Evolutionary conservation across 2,113 vertebrate genomes (phyloP).

Genomic region (Ctenodactylus gundi): DNA sequence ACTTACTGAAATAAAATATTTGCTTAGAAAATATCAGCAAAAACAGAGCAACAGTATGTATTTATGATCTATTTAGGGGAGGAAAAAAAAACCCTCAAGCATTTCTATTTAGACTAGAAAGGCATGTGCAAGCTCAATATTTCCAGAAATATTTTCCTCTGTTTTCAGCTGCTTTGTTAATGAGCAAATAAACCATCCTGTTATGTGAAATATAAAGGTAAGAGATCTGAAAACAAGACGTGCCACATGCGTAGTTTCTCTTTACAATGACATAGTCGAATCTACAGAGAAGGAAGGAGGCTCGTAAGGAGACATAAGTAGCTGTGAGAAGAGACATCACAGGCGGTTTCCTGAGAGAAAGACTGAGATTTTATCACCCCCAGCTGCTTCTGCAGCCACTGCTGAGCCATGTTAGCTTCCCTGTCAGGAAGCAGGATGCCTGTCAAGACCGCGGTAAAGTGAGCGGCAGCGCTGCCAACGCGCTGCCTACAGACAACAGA

Average conservation of each 20-base stretch:
- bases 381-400: conserved; percentile 70
- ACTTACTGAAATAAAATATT: conserved; percentile 26
- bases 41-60: background rate
- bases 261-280: conserved; percentile 2
- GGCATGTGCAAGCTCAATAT: background rate
- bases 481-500: conserved; percentile 71
- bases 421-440: conserved; percentile 63
- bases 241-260: conserved; percentile 52
- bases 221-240: conserved; percentile 67
- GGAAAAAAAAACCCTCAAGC: background rate
- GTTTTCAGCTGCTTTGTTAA: conserved; percentile 55
- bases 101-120: conserved; percentile 40
- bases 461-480: conserved; percentile 65
- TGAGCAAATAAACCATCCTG: conserved; percentile 67
- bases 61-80: background rate
- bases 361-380: conserved; percentile 80
- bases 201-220: conserved; percentile 63
- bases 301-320: conserved; percentile 80
- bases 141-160: conserved; percentile 40
- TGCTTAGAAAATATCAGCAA: conserved; percentile 35
- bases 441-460: conserved; percentile 72
- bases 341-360: conserved; percentile 78
- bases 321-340: conserved; percentile 80
- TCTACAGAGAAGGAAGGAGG: conserved; percentile 67
- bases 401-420: conserved; percentile 38